A percentile compares a stretch with the other conserved stretches of the same genome.
Conservation (phyloP, 2,888 invertebrate genomes). For the Troglohyphantes excavatus region DNA sequence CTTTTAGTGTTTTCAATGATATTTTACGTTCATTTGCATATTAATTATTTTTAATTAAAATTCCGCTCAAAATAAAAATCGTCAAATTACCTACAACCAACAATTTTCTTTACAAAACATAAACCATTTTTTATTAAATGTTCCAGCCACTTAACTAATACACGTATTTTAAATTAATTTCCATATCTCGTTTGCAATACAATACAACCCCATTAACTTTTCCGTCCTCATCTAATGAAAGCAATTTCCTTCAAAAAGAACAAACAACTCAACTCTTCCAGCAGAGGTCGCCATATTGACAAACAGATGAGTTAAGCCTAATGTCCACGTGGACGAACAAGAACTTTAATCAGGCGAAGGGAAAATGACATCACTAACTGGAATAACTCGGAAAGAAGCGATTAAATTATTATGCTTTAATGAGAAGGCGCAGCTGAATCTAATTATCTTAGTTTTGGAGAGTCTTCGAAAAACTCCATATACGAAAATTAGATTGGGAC, state of each 20-base stretch:
- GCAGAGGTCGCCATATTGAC: not conserved
- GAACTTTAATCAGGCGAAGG: constrained; percentile 3
- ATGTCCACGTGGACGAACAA: not conserved
- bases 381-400: not conserved
- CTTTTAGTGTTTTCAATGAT: too few species aligned
- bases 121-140: too few species aligned
- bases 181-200: not conserved
- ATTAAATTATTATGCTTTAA: constrained; percentile 51
- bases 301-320: not conserved
- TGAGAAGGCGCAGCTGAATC: constrained; percentile 49
- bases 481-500: not conserved
- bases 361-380: constrained; percentile 29
- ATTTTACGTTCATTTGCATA: too few species aligned
- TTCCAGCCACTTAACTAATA: too few species aligned
- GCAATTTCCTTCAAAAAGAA: not conserved
- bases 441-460: constrained; percentile 2
- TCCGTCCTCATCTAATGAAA: not conserved
- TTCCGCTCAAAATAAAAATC: too few species aligned
- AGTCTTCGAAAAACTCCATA: not conserved
- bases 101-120: too few species aligned
- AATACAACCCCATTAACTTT: not conserved
- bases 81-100: too few species aligned
- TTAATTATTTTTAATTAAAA: too few species aligned
- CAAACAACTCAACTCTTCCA: not conserved
- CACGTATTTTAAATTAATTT: not conserved